Evolutionary conservation across 2,113 vertebrate genomes (phyloP), one percentile per base, ranked within the genome.

Genomic region (Hippocampus mohnikei): DNA sequence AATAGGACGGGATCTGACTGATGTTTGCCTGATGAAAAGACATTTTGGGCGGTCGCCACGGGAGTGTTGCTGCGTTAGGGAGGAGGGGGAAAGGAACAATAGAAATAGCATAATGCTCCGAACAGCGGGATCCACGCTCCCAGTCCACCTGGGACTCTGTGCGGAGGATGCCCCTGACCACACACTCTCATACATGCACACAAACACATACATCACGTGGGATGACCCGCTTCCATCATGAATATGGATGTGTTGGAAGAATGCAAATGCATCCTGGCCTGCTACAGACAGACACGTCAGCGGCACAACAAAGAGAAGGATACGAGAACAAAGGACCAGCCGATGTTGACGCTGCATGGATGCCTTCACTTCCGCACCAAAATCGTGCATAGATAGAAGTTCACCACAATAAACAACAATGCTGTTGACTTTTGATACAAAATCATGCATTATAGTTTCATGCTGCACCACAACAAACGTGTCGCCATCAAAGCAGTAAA

Each of bases 181-280:
- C 61, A 64, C 74, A 74, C 70, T 37, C 33, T 61, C 70, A 73
- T 66, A 37, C 68, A 70, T 46, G 64, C 71, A 66, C 29, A 66
- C 63, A 71, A 53, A 11, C 63, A 62, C 52, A 69, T 77, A 71
- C 69, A 78, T 78, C 77, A 81, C 74, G 71, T 81, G 85, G 88
- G 89, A 79, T 92, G 92, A 92, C 91, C 91, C 44, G 82, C 85
- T 87, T 84, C 79, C 72, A 85, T 85, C 84, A 92, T 92, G 89
- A 92, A 93, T 92, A 93, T 92, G 90, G 84, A 92, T 92, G 87
- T 77, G 78, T 70, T 81, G 75, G 85, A 83, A 69, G 82, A 91
- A 92, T 92, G 90, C 90, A 92, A 92, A 92, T 92, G 87, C 77
- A 88, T 77, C 76, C 2, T 40, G 50, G 70, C 73, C 42, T 56